Evolutionary conservation across 1,140 invertebrate species (phyloP), one percentile per base, ranked within the genome.

Genomic region (Spodoptera frugiperda): DNA sequence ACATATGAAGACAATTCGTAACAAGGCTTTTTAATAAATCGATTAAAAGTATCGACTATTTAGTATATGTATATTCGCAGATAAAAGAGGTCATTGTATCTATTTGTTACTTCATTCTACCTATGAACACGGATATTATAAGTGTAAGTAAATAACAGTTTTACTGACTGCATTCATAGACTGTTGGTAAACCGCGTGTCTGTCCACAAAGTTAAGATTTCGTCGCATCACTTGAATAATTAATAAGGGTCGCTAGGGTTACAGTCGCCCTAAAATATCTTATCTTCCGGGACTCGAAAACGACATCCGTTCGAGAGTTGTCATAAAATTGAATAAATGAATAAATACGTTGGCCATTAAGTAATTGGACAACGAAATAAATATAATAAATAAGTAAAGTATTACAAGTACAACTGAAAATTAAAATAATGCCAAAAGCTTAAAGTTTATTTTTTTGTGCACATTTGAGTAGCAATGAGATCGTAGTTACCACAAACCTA

Each of bases 171-270:
- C 15, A 33, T n/a, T 33, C 55, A 15, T 59, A 39, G 15, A 19
- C 21, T 30, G 39, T 44, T 63, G 9, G 59, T 55, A 21, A 11
- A 49, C n/a, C 6, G 12, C 15, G 17, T 44, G 44, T 8, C 33
- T 46, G 25, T 55, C 39, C 49, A 21, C 65, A 79, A 76, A 79
- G 81, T 83, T 81, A 85, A 78, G 79, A 83, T 81, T 78, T 78
- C 74, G 77, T 79, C 76, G 75, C 82, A 78, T 78, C 78, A 75
- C 77, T 80, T 89, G 83, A 89, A 89, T 89, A 87, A 87, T 89
- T 83, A 83, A 84, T 77, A 82, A 80, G 81, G 87, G 82, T 79
- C 76, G 78, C 71, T 82, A 48, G 44, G 71, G 71, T 61, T 65
- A 63, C 19, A 65, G 73, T 63, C 59, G 25, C 71, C 55, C 71